Conservation (phyloP, 2,797 vertebrate species). For the Liasis olivaceus region DNA sequence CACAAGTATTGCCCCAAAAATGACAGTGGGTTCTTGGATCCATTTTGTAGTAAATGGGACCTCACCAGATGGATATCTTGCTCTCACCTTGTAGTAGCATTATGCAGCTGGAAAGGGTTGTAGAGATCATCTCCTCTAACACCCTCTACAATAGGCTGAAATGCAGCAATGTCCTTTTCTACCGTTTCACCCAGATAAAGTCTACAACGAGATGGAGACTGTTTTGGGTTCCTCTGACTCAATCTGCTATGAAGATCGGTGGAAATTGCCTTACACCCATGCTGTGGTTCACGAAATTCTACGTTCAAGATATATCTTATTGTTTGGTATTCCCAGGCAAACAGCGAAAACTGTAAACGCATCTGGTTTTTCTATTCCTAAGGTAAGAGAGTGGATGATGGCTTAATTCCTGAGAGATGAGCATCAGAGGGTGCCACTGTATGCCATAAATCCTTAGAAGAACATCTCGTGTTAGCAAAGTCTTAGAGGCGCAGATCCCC, state of each 20-base stretch:
- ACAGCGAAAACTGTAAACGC: slow-evolving; percentile 67
- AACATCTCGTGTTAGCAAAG: too few species aligned
- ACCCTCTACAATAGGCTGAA: not conserved
- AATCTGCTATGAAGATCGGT: slow-evolving; percentile 71
- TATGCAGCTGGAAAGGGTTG: too few species aligned
- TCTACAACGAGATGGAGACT: slow-evolving; percentile 73
- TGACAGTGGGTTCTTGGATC: too few species aligned
- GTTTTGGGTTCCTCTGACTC: slow-evolving; percentile 63
- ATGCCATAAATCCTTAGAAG: too few species aligned
- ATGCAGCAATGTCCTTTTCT: not conserved
- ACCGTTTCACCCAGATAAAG: slow-evolving; percentile 62
- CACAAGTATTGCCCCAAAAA: too few species aligned
- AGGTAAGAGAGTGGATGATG: not conserved
- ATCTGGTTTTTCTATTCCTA: slow-evolving; percentile 70
- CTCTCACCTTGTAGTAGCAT: too few species aligned
- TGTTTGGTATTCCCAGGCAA: slow-evolving; percentile 71
- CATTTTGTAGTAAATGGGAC: too few species aligned
- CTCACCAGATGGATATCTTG: too few species aligned
- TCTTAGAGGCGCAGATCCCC: too few species aligned
- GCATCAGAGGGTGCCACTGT: too few species aligned
- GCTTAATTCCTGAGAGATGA: too few species aligned
- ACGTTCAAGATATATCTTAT: slow-evolving; percentile 72
- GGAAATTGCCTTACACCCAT: slow-evolving; percentile 25
- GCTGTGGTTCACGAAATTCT: slow-evolving; percentile 79
- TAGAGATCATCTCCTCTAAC: too few species aligned